A percentile compares a stretch with the other conserved stretches of the same genome.
phyloP scores from a whole-genome alignment of 2,113 vertebrate species.

The Lipophrys pholis region DNA sequence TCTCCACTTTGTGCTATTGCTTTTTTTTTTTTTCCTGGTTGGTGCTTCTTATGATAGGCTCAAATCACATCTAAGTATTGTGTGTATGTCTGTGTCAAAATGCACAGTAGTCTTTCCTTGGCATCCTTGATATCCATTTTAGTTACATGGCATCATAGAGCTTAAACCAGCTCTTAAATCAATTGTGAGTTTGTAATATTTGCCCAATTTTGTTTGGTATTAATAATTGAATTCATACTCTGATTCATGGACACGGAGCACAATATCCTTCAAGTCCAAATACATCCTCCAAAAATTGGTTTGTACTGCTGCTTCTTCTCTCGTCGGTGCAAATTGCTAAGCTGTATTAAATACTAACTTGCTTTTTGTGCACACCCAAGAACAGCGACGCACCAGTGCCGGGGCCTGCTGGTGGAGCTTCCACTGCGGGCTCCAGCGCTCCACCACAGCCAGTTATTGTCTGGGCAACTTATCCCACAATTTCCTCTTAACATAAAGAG shows the following conservation, averaged over 20 bases:
- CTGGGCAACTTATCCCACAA: constrained; percentile 32
- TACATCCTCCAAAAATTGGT: constrained; percentile 37
- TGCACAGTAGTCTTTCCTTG: background rate
- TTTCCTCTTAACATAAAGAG: constrained; percentile 25
- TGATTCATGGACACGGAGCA: constrained; percentile 57
- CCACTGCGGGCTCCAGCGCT: constrained; percentile 30
- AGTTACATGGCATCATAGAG: constrained; percentile 40
- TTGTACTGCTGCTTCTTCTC: constrained; percentile 15
- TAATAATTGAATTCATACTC: constrained; percentile 54
- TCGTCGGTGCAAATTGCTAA: constrained; percentile 26
- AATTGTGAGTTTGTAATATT: constrained; percentile 36
- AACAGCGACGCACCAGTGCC: constrained; percentile 35
- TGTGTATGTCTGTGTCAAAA: background rate
- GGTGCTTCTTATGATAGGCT: constrained; percentile 6
- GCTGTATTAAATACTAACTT: constrained; percentile 49
- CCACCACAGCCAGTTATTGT: constrained; percentile 40
- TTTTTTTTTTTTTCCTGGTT: constrained; percentile 1
- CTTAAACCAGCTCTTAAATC: constrained; percentile 48
- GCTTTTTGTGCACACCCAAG: constrained; percentile 37
- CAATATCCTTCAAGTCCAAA: constrained; percentile 43
- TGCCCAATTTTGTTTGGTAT: constrained; percentile 61
- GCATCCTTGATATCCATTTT: constrained; percentile 32
- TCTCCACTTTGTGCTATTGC: constrained; percentile 23
- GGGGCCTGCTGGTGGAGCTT: constrained; percentile 55
- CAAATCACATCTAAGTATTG: background rate